phyloP scores from a whole-genome alignment of 2,113 vertebrate species.

The Grallaria varia region DNA sequence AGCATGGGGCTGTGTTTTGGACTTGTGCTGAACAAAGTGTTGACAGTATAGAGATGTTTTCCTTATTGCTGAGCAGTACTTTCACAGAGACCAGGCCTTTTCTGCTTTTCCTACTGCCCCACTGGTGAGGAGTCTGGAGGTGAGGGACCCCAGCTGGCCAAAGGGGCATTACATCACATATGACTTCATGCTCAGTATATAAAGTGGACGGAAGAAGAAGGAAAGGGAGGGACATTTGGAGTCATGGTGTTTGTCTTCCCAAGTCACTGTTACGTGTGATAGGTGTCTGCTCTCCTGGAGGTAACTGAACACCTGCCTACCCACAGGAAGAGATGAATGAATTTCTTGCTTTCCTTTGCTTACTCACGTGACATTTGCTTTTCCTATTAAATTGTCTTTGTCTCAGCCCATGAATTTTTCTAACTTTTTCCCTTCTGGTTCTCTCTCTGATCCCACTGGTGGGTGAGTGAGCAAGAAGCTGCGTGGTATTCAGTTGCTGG shows the following conservation, averaged over 20 bases:
- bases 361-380: background rate
- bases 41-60: background rate
- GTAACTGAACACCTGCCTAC: background rate
- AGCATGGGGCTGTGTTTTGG: background rate
- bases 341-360: background rate
- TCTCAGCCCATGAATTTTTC: background rate
- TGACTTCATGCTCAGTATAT: background rate
- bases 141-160: background rate
- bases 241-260: background rate
- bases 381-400: background rate
- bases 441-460: background rate
- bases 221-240: background rate
- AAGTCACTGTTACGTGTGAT: rapidly evolving
- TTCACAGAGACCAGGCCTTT: background rate
- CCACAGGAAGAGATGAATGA: background rate
- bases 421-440: background rate
- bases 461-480: background rate
- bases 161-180: background rate
- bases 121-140: background rate
- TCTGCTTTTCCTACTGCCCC: background rate
- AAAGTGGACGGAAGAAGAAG: background rate
- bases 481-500: background rate
- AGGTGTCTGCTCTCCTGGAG: background rate
- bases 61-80: background rate
- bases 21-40: background rate